These are phyloP conservation scores for Rhodinocichla rosea DNA, from an alignment of 2,113 vertebrate genomes.

Conservation along the genomic window DNA sequence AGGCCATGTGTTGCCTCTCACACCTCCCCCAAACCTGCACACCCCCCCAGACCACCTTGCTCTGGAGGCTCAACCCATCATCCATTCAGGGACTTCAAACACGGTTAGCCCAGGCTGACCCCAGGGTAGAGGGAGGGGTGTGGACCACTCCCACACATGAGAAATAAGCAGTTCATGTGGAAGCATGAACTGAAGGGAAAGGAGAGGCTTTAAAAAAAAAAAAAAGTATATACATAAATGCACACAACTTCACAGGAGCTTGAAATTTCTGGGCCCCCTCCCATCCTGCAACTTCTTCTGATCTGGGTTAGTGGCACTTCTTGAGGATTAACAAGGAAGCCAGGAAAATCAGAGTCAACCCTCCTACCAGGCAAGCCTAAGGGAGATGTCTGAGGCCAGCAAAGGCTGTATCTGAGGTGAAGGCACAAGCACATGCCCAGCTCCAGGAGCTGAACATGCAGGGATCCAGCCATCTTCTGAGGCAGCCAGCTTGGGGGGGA, in stretches of 20 bases:
- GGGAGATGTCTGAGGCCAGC: not conserved
- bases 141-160: not conserved
- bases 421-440: rapidly evolving
- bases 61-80: not conserved
- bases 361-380: not conserved
- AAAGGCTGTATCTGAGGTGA: not conserved
- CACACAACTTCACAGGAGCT: not conserved
- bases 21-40: not conserved
- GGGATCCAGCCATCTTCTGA: not conserved
- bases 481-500: not conserved
- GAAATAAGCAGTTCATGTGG: not conserved
- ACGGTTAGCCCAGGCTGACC: not conserved
- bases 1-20: rapidly evolving
- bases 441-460: not conserved
- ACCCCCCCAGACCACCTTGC: not conserved
- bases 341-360: not conserved
- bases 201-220: not conserved
- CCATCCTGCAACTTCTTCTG: not conserved
- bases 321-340: conserved; percentile 22
- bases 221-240: not conserved
- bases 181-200: not conserved
- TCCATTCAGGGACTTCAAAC: not conserved
- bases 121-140: not conserved
- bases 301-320: conserved; percentile 1
- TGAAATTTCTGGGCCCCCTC: not conserved